phyloP scores from a whole-genome alignment of 2,797 vertebrate genomes.

The Neostethus bicornis region DNA sequence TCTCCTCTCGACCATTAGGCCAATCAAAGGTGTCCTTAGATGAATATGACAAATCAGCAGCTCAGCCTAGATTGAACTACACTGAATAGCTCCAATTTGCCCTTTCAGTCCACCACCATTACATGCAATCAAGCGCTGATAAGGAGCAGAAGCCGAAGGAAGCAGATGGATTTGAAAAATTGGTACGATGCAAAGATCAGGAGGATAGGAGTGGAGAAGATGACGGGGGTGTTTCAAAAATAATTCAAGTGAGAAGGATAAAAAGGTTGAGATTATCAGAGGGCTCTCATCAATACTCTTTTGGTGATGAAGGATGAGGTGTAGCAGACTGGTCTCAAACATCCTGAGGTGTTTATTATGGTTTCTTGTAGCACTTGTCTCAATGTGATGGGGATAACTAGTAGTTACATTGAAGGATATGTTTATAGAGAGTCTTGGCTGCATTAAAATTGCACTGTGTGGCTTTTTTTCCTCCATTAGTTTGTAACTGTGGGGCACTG shows the following conservation, averaged over 20 bases:
- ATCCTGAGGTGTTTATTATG: constrained; percentile 41
- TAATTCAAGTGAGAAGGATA: constrained; percentile 30
- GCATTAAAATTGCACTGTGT: no score
- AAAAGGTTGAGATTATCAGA: constrained; percentile 51
- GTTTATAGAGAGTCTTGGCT: constrained; percentile 5
- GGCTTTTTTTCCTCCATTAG: no score
- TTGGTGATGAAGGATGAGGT: constrained; percentile 37
- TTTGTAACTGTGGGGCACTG: no score
- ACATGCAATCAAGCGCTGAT: constrained; percentile 73
- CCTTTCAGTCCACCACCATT: constrained; percentile 62
- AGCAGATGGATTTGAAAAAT: constrained; percentile 46
- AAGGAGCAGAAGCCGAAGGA: constrained; percentile 40
- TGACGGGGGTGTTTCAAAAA: constrained; percentile 15
- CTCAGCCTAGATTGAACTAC: constrained; percentile 44
- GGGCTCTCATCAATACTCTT: constrained; percentile 59
- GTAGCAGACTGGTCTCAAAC: constrained; percentile 44
- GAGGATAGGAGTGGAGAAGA: constrained; percentile 25
- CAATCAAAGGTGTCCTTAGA: constrained; percentile 56
- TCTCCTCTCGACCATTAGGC: constrained; percentile 53
- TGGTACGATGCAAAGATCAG: constrained; percentile 59
- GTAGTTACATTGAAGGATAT: constrained; percentile 12
- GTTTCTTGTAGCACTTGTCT: constrained; percentile 43
- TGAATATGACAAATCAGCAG: constrained; percentile 70
- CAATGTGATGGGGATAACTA: constrained; percentile 25
- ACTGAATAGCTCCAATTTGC: constrained; percentile 72